Evolutionary conservation across 1,140 invertebrate genomes (phyloP).

Genomic region (Zaprionus taronus): DNA sequence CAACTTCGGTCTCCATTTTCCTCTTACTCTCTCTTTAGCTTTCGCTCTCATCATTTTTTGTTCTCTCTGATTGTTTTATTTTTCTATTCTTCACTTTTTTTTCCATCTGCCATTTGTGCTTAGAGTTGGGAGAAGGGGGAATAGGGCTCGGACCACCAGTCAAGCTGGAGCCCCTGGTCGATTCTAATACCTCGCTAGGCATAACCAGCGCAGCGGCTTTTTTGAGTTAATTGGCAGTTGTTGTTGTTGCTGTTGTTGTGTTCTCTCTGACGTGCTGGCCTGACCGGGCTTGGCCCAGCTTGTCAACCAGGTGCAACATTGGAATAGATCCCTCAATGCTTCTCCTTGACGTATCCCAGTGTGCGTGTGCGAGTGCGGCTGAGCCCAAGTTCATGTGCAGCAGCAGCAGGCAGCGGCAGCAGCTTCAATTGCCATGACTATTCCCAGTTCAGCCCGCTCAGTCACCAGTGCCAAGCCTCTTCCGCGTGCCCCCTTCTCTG

Average conservation of each 20-base stretch:
- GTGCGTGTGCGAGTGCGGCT: not conserved
- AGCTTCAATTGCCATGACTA: slow-evolving; percentile 24
- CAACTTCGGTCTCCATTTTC: not conserved
- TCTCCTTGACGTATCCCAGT: slow-evolving; percentile 19
- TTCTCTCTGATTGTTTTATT: slow-evolving; percentile 6
- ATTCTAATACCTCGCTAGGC: slow-evolving; percentile 54
- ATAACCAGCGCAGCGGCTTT: slow-evolving; percentile 52
- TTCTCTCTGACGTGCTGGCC: slow-evolving; percentile 29
- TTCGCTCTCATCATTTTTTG: slow-evolving; percentile 20
- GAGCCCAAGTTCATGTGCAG: slow-evolving; percentile 6
- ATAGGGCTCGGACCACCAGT: not conserved
- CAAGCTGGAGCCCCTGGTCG: not conserved
- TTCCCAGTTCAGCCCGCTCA: not conserved
- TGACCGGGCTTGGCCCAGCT: slow-evolving; percentile 9
- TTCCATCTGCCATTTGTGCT: not conserved
- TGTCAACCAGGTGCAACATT: slow-evolving; percentile 5
- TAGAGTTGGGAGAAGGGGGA: slow-evolving; percentile 3
- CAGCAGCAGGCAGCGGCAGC: not conserved
- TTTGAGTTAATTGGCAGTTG: slow-evolving; percentile 76
- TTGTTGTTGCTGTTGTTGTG: slow-evolving; percentile 38
- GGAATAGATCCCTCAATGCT: slow-evolving; percentile 1
- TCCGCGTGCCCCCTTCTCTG: not conserved
- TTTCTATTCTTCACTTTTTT: slow-evolving; percentile 11
- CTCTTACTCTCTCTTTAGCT: not conserved
- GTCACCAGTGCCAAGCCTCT: not conserved